A percentile compares a stretch with the other conserved stretches of the same genome.
Evolutionary conservation across 2,113 vertebrate species (phyloP).

Genomic region (Hippocampus comes): DNA sequence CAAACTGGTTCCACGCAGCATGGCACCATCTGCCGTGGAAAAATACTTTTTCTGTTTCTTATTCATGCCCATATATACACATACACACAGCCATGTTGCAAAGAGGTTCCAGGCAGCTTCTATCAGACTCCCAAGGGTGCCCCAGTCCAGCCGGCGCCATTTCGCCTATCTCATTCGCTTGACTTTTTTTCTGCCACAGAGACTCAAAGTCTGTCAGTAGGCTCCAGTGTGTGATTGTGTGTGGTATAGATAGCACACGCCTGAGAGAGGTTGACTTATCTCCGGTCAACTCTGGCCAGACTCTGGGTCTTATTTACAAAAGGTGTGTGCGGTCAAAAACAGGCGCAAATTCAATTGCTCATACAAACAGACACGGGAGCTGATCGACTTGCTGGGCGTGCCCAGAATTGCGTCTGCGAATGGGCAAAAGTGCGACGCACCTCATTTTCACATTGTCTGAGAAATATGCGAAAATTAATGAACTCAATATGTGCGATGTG

Average conservation of each 20-base stretch:
- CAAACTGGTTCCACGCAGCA: slow-evolving; percentile 50
- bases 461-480: not conserved
- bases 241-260: slow-evolving; percentile 37
- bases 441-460: too few species aligned
- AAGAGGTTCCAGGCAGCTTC: slow-evolving; percentile 42
- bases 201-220: slow-evolving; percentile 39
- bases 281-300: slow-evolving; percentile 37
- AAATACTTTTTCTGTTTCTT: not conserved
- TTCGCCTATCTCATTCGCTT: slow-evolving; percentile 49
- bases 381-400: too few species aligned
- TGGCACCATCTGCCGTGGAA: slow-evolving; percentile 45
- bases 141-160: slow-evolving; percentile 43
- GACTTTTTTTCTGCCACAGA: slow-evolving; percentile 37
- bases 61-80: slow-evolving; percentile 3
- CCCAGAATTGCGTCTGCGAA: too few species aligned
- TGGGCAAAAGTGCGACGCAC: too few species aligned
- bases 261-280: slow-evolving; percentile 46
- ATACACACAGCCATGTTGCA: slow-evolving; percentile 14
- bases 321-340: not conserved
- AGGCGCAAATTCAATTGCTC: not conserved
- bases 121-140: slow-evolving; percentile 59
- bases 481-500: not conserved
- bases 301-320: not conserved
- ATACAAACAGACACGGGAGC: too few species aligned
- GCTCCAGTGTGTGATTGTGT: slow-evolving; percentile 26